Evolutionary conservation across 35 echinoderm and acorn worm species (phyloP).

Genomic region (Patiria miniata): DNA sequence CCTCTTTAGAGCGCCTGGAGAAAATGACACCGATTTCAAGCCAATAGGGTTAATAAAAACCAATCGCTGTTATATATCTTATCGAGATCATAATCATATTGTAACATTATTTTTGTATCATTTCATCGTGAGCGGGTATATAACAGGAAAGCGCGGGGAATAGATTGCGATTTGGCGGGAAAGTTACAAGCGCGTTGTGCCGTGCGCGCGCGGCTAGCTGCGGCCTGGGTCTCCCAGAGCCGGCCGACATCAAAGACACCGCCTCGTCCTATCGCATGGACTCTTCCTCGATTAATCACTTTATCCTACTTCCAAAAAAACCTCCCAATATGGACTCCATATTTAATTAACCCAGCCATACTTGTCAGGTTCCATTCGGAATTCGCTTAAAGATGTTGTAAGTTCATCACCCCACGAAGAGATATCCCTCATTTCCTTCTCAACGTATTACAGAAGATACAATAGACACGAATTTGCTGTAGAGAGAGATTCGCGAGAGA

Average conservation of each 20-base stretch:
- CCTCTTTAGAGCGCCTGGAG: background rate
- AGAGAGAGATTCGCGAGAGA: background rate
- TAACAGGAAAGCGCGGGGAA: background rate
- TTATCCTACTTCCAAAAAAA: constrained; percentile 24
- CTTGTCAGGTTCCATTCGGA: constrained; percentile 18
- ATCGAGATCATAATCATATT: constrained; percentile 28
- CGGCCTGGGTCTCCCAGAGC: background rate
- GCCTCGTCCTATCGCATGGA: constrained; percentile 16
- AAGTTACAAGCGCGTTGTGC: background rate
- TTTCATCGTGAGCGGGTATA: constrained; percentile 26
- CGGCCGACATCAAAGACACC: constrained; percentile 11
- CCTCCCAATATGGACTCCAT: constrained; percentile 27
- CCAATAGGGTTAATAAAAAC: constrained; percentile 31
- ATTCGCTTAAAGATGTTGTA: constrained; percentile 23
- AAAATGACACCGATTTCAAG: constrained; percentile 29
- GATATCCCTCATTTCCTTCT: too few species aligned
- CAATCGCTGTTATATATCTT: constrained; percentile 29
- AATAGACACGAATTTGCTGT: constrained; percentile 8
- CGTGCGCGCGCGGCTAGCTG: constrained; percentile 23
- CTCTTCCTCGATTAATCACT: constrained; percentile 18
- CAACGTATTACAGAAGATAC: background rate
- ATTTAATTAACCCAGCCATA: constrained; percentile 29
- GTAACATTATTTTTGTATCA: constrained; percentile 34
- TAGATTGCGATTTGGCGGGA: background rate
- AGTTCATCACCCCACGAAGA: background rate